A percentile compares a stretch with the other conserved stretches of the same genome.
phyloP scores from a whole-genome alignment of 53 echinoderm and acorn worm species.

The Henricia sp. region DNA sequence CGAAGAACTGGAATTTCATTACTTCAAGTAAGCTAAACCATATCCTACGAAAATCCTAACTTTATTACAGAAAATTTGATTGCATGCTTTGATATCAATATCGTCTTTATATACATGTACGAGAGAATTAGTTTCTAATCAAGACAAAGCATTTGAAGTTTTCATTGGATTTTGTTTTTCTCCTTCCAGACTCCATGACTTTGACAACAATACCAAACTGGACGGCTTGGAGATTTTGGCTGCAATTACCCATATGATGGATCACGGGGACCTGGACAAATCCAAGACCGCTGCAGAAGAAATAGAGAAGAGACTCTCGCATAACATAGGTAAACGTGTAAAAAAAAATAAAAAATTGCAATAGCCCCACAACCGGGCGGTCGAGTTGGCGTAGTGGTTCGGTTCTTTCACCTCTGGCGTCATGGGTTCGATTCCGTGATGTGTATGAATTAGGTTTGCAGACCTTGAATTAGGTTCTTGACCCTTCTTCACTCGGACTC shows the following conservation, averaged over 20 bases:
- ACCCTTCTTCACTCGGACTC: too few relatives aligned
- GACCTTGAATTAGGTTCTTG: too few relatives aligned
- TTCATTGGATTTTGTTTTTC: not conserved
- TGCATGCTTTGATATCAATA: too few relatives aligned
- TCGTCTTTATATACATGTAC: not conserved
- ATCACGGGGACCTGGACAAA: constrained; percentile 59
- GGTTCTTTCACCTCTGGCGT: not conserved
- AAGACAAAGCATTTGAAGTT: not conserved
- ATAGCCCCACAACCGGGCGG: not conserved
- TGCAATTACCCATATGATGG: constrained; percentile 83
- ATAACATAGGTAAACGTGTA: constrained; percentile 71
- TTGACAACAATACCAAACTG: constrained; percentile 94
- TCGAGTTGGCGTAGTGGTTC: not conserved
- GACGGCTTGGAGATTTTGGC: constrained; percentile 93
- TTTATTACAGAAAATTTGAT: too few relatives aligned
- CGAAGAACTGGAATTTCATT: constrained; percentile 95
- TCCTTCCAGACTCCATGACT: constrained; percentile 84
- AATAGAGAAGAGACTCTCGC: constrained; percentile 56
- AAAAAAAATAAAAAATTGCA: too few relatives aligned
- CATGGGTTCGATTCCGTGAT: not conserved
- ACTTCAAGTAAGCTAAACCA: constrained; percentile 87
- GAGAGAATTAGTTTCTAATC: not conserved
- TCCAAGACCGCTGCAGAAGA: constrained; percentile 57
- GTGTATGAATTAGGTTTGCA: too few relatives aligned
- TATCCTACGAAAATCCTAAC: too few relatives aligned